These are phyloP conservation scores for Cataglyphis altisquamis DNA, from an alignment of 2,888 invertebrate species.

Conservation along the genomic window DNA sequence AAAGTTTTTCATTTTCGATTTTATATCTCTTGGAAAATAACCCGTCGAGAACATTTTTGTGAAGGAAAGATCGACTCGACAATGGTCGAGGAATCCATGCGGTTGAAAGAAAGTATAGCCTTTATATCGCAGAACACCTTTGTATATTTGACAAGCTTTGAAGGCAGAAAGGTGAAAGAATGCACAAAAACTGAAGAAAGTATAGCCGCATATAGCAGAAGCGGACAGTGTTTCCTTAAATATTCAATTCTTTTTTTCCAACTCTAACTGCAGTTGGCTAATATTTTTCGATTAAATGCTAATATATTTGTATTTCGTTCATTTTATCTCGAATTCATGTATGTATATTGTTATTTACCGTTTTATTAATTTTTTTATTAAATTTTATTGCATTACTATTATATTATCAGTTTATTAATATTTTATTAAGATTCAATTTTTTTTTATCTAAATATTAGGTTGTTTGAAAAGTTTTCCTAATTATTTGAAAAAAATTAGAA, in stretches of 20 bases:
- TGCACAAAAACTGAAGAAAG: slow-evolving; percentile 5
- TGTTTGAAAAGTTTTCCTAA: neutral
- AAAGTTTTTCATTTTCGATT: slow-evolving; percentile 10
- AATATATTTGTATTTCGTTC: slow-evolving; percentile 8
- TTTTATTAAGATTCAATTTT: neutral
- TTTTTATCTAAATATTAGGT: neutral
- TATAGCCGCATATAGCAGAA: neutral
- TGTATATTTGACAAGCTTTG: slow-evolving; percentile 31
- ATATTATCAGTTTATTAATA: neutral
- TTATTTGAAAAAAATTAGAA: neutral
- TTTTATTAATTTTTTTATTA: neutral
- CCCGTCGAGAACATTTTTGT: slow-evolving; percentile 8
- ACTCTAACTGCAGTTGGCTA: neutral
- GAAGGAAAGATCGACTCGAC: slow-evolving; percentile 32
- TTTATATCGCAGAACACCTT: slow-evolving; percentile 22
- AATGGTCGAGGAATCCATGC: slow-evolving; percentile 37
- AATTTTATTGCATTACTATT: neutral
- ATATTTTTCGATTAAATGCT: slow-evolving; percentile 24
- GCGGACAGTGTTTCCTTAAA: slow-evolving; percentile 4
- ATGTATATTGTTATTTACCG: neutral
- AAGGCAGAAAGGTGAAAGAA: neutral
- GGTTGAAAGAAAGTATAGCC: slow-evolving; percentile 33
- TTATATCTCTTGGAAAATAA: slow-evolving; percentile 25
- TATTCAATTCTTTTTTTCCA: slow-evolving; percentile 16
- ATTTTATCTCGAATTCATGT: neutral